Conservation (phyloP, 2,797 vertebrate species). For the Alcedo quadribrachys region DNA sequence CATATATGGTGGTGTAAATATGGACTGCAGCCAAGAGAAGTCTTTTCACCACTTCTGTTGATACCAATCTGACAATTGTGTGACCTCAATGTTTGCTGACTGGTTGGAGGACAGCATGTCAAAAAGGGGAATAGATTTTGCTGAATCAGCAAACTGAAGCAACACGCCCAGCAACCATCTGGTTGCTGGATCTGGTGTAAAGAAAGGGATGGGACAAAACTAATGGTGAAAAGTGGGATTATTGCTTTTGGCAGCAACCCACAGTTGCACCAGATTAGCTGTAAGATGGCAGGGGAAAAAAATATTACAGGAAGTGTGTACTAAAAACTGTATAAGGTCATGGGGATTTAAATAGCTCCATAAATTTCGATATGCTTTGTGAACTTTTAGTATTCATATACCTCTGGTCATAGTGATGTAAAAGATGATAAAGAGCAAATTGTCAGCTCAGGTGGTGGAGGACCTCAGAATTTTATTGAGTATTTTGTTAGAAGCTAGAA, state of each 20-base stretch:
- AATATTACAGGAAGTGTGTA: neutral
- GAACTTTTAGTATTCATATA: neutral
- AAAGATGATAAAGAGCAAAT: neutral
- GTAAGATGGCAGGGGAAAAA: neutral
- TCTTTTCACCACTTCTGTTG: neutral
- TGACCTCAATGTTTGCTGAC: neutral
- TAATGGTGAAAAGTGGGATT: neutral
- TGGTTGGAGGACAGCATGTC: neutral
- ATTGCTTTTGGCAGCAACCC: neutral
- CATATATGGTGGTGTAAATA: neutral
- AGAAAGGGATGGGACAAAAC: neutral
- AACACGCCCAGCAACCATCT: neutral
- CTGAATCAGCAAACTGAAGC: neutral
- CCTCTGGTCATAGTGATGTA: neutral
- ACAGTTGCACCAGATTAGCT: neutral
- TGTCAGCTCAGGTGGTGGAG: neutral
- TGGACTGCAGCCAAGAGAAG: neutral
- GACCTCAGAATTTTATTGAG: neutral
- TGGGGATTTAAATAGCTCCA: neutral
- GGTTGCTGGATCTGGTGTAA: neutral
- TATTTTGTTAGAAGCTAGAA: neutral
- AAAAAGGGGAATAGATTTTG: neutral
- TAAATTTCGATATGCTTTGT: neutral
- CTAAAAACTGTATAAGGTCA: neutral
- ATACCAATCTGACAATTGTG: neutral